These are phyloP conservation scores for Leuctra nigra DNA, from an alignment of 2,888 invertebrate species.

Conservation along the genomic window DNA sequence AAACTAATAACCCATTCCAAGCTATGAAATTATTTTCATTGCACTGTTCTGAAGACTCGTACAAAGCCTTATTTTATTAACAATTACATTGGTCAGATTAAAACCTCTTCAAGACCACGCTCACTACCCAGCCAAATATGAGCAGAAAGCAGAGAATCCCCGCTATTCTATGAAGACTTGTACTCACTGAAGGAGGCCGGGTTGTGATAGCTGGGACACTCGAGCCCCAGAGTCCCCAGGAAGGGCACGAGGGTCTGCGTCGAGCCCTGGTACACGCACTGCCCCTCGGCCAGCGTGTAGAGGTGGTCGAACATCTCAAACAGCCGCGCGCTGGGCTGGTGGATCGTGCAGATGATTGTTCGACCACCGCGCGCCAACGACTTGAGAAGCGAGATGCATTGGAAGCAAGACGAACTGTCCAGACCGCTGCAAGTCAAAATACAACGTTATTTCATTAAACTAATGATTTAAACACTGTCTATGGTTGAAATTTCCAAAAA, in stretches of 20 bases:
- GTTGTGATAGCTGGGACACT: slow-evolving; percentile 95
- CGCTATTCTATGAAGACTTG: too few relatives aligned
- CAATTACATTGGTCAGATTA: too few relatives aligned
- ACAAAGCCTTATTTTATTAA: too few relatives aligned
- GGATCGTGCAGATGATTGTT: slow-evolving; percentile 92
- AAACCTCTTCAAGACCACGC: too few relatives aligned
- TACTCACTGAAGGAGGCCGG: slow-evolving; percentile 81
- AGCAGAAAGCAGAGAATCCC: too few relatives aligned
- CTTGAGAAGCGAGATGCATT: slow-evolving; percentile 85
- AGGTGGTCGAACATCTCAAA: slow-evolving; percentile 96
- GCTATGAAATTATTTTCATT: too few relatives aligned
- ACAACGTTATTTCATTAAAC: too few relatives aligned
- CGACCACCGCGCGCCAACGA: slow-evolving; percentile 83
- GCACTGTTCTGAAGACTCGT: too few relatives aligned
- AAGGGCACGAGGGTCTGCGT: slow-evolving; percentile 79
- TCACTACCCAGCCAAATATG: too few relatives aligned
- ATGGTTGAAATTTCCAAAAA: too few relatives aligned
- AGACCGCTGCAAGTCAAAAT: slow-evolving; percentile 58
- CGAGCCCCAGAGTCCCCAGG: slow-evolving; percentile 69
- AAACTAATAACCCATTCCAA: too few relatives aligned
- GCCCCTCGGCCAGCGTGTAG: slow-evolving; percentile 89
- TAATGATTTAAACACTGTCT: too few relatives aligned
- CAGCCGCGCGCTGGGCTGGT: slow-evolving; percentile 92
- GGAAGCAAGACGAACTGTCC: slow-evolving; percentile 93
- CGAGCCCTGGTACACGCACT: slow-evolving; percentile 91